phyloP scores from a whole-genome alignment of 2,888 invertebrate genomes.

The Bembecia ichneumoniformis region DNA sequence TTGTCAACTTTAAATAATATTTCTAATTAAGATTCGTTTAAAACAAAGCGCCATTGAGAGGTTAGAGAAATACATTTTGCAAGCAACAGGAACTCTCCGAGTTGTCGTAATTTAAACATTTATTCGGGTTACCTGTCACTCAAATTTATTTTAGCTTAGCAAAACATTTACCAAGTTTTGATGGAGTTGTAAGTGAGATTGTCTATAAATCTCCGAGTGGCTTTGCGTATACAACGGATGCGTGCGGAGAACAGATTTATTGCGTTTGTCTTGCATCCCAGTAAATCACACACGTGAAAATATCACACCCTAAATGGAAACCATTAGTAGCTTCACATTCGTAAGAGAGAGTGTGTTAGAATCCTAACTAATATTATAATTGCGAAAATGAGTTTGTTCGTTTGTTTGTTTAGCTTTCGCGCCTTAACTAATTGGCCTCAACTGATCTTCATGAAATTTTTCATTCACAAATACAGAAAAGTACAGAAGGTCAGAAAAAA shows the following conservation, averaged over 20 bases:
- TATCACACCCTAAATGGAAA: slow-evolving; percentile 20
- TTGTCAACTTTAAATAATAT: neutral
- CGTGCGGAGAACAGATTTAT: slow-evolving; percentile 47
- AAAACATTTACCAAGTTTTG: slow-evolving; percentile 24
- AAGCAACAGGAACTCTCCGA: neutral
- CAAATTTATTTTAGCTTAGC: neutral
- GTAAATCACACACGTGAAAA: slow-evolving; percentile 27
- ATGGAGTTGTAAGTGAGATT: slow-evolving; percentile 34
- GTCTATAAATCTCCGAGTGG: slow-evolving; percentile 41
- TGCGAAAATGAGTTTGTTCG: neutral
- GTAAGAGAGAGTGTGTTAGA: neutral
- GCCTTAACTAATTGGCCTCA: no score
- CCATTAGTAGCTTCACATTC: neutral
- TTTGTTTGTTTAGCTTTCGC: no score
- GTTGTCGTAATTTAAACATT: slow-evolving; percentile 20
- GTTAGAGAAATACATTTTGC: neutral
- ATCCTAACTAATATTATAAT: neutral
- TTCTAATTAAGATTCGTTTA: neutral
- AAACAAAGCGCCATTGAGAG: neutral
- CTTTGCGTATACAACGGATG: slow-evolving; percentile 46
- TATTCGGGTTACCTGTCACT: slow-evolving; percentile 1
- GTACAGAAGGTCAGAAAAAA: no score
- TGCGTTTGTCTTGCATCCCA: slow-evolving; percentile 38
- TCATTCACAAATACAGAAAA: no score
- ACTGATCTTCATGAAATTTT: no score